phyloP scores from a whole-genome alignment of 2,888 invertebrate species.

The Eumerus sabulonum region DNA sequence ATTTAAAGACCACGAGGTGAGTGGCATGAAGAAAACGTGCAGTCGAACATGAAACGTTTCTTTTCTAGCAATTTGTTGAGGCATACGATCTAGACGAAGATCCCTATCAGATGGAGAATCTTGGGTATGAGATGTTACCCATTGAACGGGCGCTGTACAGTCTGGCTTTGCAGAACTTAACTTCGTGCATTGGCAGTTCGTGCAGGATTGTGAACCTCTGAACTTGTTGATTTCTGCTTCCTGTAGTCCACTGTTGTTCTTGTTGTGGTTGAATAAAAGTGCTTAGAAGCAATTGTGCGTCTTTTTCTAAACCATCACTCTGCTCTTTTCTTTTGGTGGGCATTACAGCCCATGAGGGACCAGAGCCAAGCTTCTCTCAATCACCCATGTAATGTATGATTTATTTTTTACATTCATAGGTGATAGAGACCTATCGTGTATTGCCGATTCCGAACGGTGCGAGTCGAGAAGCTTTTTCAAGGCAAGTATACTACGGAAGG shows the following conservation, averaged over 20 bases:
- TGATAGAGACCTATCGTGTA: too few species aligned
- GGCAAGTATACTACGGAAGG: too few species aligned
- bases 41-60: neutral
- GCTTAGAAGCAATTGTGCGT: neutral
- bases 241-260: neutral
- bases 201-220: constrained; percentile 71
- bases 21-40: too few species aligned
- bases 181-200: constrained; percentile 73
- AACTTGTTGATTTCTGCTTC: neutral
- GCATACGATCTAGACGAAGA: constrained; percentile 87
- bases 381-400: too few species aligned
- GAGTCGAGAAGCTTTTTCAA: too few species aligned
- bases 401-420: too few species aligned
- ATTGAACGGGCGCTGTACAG: constrained; percentile 81
- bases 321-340: too few species aligned
- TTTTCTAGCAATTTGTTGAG: constrained; percentile 84
- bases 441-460: too few species aligned
- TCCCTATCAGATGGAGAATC: constrained; percentile 86
- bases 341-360: too few species aligned
- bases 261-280: constrained; percentile 22
- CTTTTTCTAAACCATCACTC: neutral
- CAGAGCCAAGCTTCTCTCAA: too few species aligned
- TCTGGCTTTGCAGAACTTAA: constrained; percentile 75
- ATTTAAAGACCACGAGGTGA: constrained; percentile 79
- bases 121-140: constrained; percentile 80